phyloP scores from a whole-genome alignment of 2,888 invertebrate species.

The Miltochrista miniata region DNA sequence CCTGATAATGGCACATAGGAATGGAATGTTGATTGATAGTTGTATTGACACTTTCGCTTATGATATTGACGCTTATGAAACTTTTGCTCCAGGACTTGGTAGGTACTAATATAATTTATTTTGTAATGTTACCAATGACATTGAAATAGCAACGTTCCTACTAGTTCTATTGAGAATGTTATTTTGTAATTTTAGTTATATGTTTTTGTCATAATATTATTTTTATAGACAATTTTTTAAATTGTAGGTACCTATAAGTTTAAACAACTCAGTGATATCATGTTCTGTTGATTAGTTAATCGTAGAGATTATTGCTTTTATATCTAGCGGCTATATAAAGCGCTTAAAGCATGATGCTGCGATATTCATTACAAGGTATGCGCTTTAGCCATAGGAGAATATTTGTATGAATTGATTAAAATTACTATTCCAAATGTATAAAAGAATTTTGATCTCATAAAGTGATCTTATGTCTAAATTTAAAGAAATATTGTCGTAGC shows the following conservation, averaged over 20 bases:
- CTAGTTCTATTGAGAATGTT: constrained; percentile 27
- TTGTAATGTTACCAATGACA: constrained; percentile 18
- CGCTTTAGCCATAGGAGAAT: background rate
- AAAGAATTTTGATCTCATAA: constrained; percentile 30
- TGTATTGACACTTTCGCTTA: constrained; percentile 18
- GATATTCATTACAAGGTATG: background rate
- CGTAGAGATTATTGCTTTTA: constrained; percentile 1
- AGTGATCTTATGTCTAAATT: constrained; percentile 31
- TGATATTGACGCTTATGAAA: constrained; percentile 25
- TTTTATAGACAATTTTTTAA: constrained; percentile 9
- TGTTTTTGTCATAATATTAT: constrained; percentile 17
- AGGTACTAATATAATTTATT: constrained; percentile 9
- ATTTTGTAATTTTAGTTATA: constrained; percentile 14
- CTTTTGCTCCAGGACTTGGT: constrained; percentile 14
- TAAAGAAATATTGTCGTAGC: constrained; percentile 13
- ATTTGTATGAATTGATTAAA: constrained; percentile 1
- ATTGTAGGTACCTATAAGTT: background rate
- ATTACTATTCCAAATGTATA: constrained; percentile 4
- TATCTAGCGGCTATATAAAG: background rate
- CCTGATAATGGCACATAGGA: background rate
- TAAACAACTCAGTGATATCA: background rate
- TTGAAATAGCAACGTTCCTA: constrained; percentile 23
- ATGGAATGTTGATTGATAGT: constrained; percentile 6
- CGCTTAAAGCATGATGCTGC: background rate
- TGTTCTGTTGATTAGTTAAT: constrained; percentile 1